Percentiles rank a stretch among this genome's conserved stretches.
Conservation (phyloP, 2,888 invertebrate species). For the Aporophyla lueneburgensis region DNA sequence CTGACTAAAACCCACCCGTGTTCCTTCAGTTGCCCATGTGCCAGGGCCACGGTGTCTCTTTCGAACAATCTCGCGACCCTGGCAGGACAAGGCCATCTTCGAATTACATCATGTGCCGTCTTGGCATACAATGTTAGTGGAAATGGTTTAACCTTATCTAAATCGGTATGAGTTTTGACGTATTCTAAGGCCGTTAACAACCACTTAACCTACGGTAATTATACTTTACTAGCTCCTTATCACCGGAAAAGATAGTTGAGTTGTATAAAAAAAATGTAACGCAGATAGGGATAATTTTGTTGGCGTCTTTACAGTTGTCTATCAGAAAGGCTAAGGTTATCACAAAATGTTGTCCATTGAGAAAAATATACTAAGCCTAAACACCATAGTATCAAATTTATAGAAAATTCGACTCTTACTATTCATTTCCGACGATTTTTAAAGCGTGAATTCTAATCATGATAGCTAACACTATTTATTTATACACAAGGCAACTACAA, state of each 20-base stretch:
- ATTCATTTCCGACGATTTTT: not conserved
- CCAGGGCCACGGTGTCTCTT: too few relatives aligned
- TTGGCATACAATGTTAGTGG: not conserved
- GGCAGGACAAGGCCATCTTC: constrained; percentile 1
- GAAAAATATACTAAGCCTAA: too few relatives aligned
- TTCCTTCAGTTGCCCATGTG: too few relatives aligned
- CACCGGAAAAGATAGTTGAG: constrained; percentile 33
- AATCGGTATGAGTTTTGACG: constrained; percentile 8
- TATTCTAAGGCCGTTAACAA: constrained; percentile 21
- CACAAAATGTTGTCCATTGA: not conserved
- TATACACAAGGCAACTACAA: too few relatives aligned
- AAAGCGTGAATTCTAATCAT: not conserved
- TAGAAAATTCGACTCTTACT: not conserved
- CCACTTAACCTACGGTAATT: constrained; percentile 24
- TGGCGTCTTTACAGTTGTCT: not conserved
- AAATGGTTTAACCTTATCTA: constrained; percentile 25
- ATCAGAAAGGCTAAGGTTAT: constrained; percentile 20
- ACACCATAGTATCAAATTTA: too few relatives aligned
- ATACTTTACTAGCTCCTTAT: constrained; percentile 37
- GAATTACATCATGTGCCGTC: not conserved
- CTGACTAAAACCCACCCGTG: too few relatives aligned
- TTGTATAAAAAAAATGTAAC: constrained; percentile 8
- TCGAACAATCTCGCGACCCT: too few relatives aligned
- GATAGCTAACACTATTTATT: too few relatives aligned
- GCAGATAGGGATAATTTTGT: constrained; percentile 1